Evolutionary conservation across 2,113 vertebrate species (phyloP), one percentile per base, ranked within the genome.

Genomic region (Cebidichthys violaceus): DNA sequence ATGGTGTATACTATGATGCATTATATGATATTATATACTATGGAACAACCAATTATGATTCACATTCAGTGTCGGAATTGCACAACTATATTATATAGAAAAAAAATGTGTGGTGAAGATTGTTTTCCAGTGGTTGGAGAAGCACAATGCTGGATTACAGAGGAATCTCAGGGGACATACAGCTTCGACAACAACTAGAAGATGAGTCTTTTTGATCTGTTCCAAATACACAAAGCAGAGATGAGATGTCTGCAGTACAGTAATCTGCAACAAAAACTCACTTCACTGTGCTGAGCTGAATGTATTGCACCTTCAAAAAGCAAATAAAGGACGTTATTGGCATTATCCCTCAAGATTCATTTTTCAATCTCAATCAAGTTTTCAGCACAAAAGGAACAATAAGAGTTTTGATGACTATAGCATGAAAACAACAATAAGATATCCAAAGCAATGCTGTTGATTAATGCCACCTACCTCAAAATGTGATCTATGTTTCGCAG

Each of bases 141-240:
- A 85, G 67, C 67, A 69, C 45, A 75, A 54, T 66, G 55, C 43
- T 77, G 84, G 82, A 84, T 87, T 82, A 81, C 84, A 85, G 55
- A 67, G 81, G 31, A 45, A 80, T 79, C 86, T 90, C 84, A 39
- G 79, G 85, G 87, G 87, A 86, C 77, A 35, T 4, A 37, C 17
- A 27, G 71, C 61, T 68, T 83, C 68, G 71, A 75, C 72, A 87
- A 67, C 59, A 4, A 55, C 62, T 69, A 8, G 73, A 86, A 79
- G 65, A 85, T 69, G 52, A 83, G 70, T 80, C 72, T 75, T 84
- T 78, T 82, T 92, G 79, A 83, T 91, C 79, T 86, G 69, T 73
- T 83, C 76, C 55, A 74, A 77, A 77, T 52, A 54, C 84, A 80
- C 74, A 86, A 77, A 65, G 55, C 37, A 79, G 54, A 60, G 65